Base-by-base conservation (phyloP, 1,140 invertebrate species). In the Radopholus similis region DNA sequence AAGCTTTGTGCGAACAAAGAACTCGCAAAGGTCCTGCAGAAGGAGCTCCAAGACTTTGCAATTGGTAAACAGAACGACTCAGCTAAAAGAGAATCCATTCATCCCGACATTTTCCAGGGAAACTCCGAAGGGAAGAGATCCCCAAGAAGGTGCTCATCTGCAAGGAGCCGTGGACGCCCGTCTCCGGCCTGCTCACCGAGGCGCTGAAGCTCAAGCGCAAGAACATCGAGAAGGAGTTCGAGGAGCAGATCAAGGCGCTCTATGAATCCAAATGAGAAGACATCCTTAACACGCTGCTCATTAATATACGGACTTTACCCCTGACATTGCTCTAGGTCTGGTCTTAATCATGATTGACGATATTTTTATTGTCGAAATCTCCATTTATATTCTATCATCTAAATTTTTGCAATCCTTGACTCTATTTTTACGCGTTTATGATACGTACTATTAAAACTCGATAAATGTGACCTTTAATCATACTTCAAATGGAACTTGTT, bases 181-280 rank as follows among this genome's bases (percentile, higher is more conserved):
- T 95, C 81, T 91, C 90, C 87, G 93, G 93, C 40, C 87, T 97
- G n/a, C 92, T 88, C 2, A 97, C 95, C 15, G 95, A 95, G 72
- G 93, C 95, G 47, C 92, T 96, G 83, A 97, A 97, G 85, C 86
- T 97, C 71, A 95, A 95, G 84, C 87, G 95, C 71, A 95, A 93
- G 87, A 90, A 92, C 77, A 93, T 97, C 64, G 90, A 95, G 83
- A 90, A 94, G 64, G 87, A 88, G 76, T 97, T 95, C 85, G 88
- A 91, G 83, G 86, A 89, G 62, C 90, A 93, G 83, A 92, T 97
- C 77, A 90, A 91, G 78, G 85, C 89, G 70, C 93, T 96, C 90
- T 97, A 96, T 83, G 88, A 59, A 21, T 42, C 51, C 4, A 57
- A 54, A 15, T 47, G 30, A 47, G 21, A 15, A 6, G 8, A 15